Percentiles rank a stretch among this genome's conserved stretches.
Evolutionary conservation across 2,888 invertebrate genomes (phyloP).

Genomic region (Dimorphilus gyrociliatus): DNA sequence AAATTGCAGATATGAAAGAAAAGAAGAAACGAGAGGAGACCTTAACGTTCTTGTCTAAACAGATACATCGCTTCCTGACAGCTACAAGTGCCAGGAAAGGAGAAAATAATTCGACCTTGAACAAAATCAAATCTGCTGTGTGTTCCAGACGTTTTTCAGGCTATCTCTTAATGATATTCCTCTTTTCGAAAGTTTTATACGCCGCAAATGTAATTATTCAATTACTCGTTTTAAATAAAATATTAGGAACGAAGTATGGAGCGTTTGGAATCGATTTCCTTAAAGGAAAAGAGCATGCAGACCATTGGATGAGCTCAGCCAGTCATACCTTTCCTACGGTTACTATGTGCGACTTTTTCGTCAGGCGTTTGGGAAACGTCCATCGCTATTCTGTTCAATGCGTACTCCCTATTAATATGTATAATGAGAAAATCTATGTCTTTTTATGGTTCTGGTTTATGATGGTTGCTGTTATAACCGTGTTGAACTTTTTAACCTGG

Average conservation of each 20-base stretch:
- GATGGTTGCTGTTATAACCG: slow-evolving; percentile 33
- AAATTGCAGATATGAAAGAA: no score
- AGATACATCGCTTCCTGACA: no score
- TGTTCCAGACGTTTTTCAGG: slow-evolving; percentile 15
- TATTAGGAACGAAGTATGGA: slow-evolving; percentile 13
- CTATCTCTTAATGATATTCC: slow-evolving; percentile 23
- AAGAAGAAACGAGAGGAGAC: no score
- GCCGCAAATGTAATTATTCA: slow-evolving; percentile 27
- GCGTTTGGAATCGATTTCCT: no score
- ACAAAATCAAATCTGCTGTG: no score
- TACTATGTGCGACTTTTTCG: slow-evolving; percentile 31
- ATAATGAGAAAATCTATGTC: slow-evolving; percentile 33
- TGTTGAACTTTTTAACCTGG: slow-evolving; percentile 36
- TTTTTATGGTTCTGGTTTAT: slow-evolving; percentile 42
- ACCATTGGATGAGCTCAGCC: no score
- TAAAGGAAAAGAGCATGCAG: no score
- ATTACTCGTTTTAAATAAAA: slow-evolving; percentile 15
- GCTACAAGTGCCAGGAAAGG: no score
- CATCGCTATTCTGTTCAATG: slow-evolving; percentile 36
- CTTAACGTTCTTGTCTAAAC: no score
- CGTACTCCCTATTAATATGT: slow-evolving; percentile 28
- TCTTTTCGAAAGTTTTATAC: slow-evolving; percentile 23
- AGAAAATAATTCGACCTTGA: no score
- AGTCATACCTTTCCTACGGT: slow-evolving; percentile 30
- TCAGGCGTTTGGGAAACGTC: slow-evolving; percentile 35